A percentile compares a stretch with the other conserved stretches of the same genome.
phyloP scores from a whole-genome alignment of 1,140 invertebrate species.

The roundworm (Caenorhabditis elegans) region DNA sequence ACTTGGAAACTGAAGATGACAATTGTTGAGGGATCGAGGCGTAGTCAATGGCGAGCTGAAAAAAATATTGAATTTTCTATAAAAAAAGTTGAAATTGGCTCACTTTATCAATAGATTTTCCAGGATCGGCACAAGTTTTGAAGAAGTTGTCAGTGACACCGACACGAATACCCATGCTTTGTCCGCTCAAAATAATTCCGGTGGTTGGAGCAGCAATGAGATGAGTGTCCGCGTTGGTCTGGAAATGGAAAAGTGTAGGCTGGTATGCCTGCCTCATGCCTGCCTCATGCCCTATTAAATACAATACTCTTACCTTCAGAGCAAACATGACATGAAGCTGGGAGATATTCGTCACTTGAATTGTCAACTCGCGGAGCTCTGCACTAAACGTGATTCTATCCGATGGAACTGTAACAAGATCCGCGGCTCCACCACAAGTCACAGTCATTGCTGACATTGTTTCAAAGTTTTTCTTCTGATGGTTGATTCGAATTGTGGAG shows the following conservation, averaged over 20 bases:
- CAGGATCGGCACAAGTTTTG: not conserved
- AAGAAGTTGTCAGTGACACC: not conserved
- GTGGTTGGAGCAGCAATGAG: not conserved
- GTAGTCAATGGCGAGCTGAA: constrained; percentile 12
- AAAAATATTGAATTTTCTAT: not conserved
- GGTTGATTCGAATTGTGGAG: not conserved
- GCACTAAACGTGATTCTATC: not conserved
- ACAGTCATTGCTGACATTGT: constrained; percentile 9
- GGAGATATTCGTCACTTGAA: not conserved
- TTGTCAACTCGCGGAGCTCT: not conserved
- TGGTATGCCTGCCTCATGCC: no score
- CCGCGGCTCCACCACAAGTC: not conserved
- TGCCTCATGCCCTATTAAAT: no score
- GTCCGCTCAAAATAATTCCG: not conserved
- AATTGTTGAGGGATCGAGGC: not conserved
- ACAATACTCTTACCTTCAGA: not conserved
- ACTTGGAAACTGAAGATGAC: not conserved
- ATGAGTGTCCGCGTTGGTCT: constrained; percentile 8
- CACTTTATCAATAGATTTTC: not conserved
- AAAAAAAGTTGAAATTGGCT: not conserved
- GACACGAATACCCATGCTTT: not conserved
- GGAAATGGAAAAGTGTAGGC: no score
- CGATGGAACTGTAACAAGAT: not conserved
- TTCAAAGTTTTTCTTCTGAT: not conserved
- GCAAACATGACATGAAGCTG: not conserved